phyloP scores from a whole-genome alignment of 1,140 invertebrate species.

The Dolichoris vasculosae region DNA sequence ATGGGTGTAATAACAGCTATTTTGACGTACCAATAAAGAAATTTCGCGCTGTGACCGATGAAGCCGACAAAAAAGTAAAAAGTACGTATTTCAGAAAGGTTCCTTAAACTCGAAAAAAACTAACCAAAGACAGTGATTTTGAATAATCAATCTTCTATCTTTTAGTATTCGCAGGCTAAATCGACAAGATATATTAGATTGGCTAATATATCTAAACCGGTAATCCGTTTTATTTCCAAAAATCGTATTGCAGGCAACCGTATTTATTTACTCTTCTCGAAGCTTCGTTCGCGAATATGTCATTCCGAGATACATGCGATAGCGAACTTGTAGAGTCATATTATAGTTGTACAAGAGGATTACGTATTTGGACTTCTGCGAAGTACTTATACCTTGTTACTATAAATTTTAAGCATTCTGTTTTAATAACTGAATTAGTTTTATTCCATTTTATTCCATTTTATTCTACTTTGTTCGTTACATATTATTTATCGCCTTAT shows the following conservation, averaged over 20 bases:
- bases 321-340: not conserved
- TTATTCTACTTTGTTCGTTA: no score
- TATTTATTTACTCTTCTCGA: not conserved
- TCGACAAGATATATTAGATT: not conserved
- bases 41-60: not conserved
- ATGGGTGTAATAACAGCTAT: not conserved
- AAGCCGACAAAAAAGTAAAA: not conserved
- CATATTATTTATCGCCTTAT: no score
- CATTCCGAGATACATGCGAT: not conserved
- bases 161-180: not conserved
- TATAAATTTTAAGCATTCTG: no score
- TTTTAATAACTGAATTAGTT: no score
- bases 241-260: not conserved
- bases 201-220: not conserved
- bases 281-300: not conserved
- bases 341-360: no score
- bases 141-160: not conserved
- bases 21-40: not conserved
- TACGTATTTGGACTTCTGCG: not conserved
- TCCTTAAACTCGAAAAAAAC: not conserved
- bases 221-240: not conserved
- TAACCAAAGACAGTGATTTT: not conserved
- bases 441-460: no score
- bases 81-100: not conserved
- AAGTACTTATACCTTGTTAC: not conserved